These are phyloP conservation scores for Heliconius congener DNA, from an alignment of 1,140 invertebrate species.

Conservation along the genomic window DNA sequence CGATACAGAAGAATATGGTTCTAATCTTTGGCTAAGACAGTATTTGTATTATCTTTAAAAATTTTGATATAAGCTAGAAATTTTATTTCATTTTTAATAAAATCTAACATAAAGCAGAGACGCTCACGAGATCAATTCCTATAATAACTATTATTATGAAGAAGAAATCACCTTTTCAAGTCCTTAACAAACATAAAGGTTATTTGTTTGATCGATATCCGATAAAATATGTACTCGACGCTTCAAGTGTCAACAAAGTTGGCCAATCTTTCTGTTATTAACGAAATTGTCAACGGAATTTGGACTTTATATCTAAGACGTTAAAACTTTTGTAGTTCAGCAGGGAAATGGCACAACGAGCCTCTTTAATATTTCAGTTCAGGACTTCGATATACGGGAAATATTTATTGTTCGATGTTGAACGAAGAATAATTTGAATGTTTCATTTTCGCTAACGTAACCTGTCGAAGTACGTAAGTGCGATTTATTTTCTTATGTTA, in stretches of 20 bases:
- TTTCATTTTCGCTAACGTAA: slow-evolving; percentile 6
- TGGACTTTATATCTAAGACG: background rate
- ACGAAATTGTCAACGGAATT: background rate
- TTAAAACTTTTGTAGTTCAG: slow-evolving; percentile 3
- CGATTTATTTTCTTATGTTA: background rate
- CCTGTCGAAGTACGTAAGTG: background rate
- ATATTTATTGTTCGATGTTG: slow-evolving; percentile 15
- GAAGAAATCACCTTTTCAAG: slow-evolving; percentile 4
- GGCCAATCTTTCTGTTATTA: slow-evolving; percentile 53
- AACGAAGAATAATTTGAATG: slow-evolving; percentile 11
- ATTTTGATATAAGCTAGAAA: too few species aligned
- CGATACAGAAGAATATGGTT: too few species aligned
- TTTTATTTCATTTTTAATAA: too few species aligned
- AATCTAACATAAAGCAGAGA: background rate
- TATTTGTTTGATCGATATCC: slow-evolving; percentile 21
- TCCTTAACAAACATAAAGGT: slow-evolving; percentile 17
- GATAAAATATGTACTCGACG: slow-evolving; percentile 49
- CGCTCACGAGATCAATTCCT: background rate
- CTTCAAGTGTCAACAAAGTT: slow-evolving; percentile 50
- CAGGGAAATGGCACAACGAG: slow-evolving; percentile 11
- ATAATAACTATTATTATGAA: background rate
- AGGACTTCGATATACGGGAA: slow-evolving; percentile 5
- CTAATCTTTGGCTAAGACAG: too few species aligned
- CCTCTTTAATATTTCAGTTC: slow-evolving; percentile 12
- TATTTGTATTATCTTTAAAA: too few species aligned